These are phyloP conservation scores for Agrotis segetum DNA, from an alignment of 2,888 invertebrate genomes.

Conservation along the genomic window DNA sequence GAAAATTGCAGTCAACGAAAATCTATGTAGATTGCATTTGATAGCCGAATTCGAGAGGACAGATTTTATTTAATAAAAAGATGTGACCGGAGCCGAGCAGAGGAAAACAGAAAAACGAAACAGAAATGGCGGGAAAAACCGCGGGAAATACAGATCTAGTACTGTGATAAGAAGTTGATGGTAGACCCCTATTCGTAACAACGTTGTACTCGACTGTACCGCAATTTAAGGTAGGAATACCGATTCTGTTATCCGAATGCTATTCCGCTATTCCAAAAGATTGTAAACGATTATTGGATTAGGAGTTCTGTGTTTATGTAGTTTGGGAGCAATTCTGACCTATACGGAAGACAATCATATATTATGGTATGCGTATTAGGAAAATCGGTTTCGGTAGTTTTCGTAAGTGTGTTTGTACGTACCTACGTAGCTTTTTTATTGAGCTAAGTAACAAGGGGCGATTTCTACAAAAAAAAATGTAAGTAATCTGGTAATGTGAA, in stretches of 20 bases:
- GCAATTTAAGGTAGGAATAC: constrained; percentile 41
- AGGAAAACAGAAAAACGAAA: no score
- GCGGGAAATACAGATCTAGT: no score
- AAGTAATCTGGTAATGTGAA: not conserved
- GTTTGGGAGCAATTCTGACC: constrained; percentile 11
- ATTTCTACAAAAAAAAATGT: not conserved
- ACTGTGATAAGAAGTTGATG: not conserved
- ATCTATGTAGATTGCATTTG: no score
- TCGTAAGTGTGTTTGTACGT: not conserved
- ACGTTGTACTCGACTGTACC: constrained; percentile 34
- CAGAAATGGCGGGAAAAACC: no score
- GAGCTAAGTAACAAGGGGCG: not conserved
- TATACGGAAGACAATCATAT: constrained; percentile 7
- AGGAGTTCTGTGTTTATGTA: constrained; percentile 14
- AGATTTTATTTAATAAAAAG: no score
- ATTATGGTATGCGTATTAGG: constrained; percentile 26
- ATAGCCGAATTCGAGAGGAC: no score
- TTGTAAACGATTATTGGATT: constrained; percentile 54
- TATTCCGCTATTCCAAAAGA: constrained; percentile 37
- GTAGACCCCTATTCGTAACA: constrained; percentile 39
- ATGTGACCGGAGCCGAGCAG: no score
- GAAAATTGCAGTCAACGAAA: no score
- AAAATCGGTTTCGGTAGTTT: constrained; percentile 3
- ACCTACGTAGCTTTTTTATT: not conserved
- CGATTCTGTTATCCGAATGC: constrained; percentile 38